Percentiles rank a stretch among this genome's conserved stretches.
These are phyloP conservation scores for Drosophila nigricruria DNA, from an alignment of 2,888 invertebrate species.

Conservation along the genomic window DNA sequence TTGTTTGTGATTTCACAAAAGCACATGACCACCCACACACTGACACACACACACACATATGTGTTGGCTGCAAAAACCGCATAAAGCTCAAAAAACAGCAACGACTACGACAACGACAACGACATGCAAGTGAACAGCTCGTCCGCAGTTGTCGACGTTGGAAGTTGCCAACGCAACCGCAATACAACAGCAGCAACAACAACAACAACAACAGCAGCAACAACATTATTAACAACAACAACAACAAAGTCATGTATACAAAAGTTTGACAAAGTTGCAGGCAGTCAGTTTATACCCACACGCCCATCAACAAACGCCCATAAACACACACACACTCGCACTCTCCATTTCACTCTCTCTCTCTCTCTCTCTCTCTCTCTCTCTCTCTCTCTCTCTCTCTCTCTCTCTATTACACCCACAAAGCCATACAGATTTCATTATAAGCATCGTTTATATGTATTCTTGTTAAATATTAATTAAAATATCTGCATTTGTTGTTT, in stretches of 20 bases:
- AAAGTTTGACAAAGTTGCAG: constrained; percentile 67
- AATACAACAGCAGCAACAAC: constrained; percentile 29
- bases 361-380: constrained; percentile 10
- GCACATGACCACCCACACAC: constrained; percentile 26
- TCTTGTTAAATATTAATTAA: constrained; percentile 84
- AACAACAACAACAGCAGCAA: constrained; percentile 18
- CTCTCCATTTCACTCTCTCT: constrained; percentile 8
- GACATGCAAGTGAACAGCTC: constrained; percentile 68
- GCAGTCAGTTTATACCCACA: constrained; percentile 44
- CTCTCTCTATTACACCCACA: constrained; percentile 11
- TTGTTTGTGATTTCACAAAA: constrained; percentile 66
- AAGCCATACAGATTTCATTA: constrained; percentile 58
- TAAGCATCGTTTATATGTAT: constrained; percentile 67
- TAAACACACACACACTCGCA: constrained; percentile 17
- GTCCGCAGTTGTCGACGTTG: constrained; percentile 54
- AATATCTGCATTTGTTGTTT: constrained; percentile 63
- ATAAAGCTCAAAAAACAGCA: constrained; percentile 52
- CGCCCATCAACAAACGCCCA: constrained; percentile 17
- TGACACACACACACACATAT: constrained; percentile 2
- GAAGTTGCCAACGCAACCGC: constrained; percentile 59
- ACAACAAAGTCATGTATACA: constrained; percentile 43
- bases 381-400: constrained; percentile 3
- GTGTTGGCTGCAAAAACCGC: constrained; percentile 58
- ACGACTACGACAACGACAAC: constrained; percentile 35
- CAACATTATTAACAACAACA: constrained; percentile 33